Base-by-base conservation (phyloP, 2,113 vertebrate species). In the Sorex fumeus region DNA sequence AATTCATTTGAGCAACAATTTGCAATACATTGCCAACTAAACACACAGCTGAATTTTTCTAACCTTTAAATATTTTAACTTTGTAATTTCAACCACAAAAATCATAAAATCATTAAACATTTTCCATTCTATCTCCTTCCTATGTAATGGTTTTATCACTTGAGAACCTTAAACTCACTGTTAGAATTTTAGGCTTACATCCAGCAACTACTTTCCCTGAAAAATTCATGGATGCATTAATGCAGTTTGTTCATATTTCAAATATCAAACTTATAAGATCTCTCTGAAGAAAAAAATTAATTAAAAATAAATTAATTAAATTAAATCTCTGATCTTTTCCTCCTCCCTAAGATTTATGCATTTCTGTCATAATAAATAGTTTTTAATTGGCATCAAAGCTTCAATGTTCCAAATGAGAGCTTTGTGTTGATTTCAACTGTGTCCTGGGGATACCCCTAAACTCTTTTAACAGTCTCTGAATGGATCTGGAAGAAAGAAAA, bases 21-120 rank as follows among this genome's bases (percentile, higher is more conserved):
- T 93, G 30, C 40, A 82, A 74, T 83, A 82, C 80, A 83, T 83
- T 74, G 74, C 62, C 94, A 94, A 74, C 32, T 36, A 1, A n/a
- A 93, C 93, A 90, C 84, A 94, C 77, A 94, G 67, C 75, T 93
- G 62, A 88, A 75, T 90, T 78, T 12, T 91, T 81, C 91, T 95
- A 21, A 71, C 34, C 50, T 93, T 85, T 74, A 93, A 86, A 91
- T 6, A 67, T 12, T 72, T 94, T 76, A 43, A 62, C 34, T 74
- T 81, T 66, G 15, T 43, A 43, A 87, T 27, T 86, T 84, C 76
- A 84, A 15, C 16, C 15, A 78, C 72, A 40, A 40, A 95, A 90
- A 66, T 32, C 36, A 82, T n/a, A 45, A 27, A 81, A 91, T 19
- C n/a, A 87, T 66, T 27, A 79, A 18, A 75, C 4, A 72, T 78